phyloP scores from a whole-genome alignment of 2,113 vertebrate genomes.

The Poeciliopsis prolifica region DNA sequence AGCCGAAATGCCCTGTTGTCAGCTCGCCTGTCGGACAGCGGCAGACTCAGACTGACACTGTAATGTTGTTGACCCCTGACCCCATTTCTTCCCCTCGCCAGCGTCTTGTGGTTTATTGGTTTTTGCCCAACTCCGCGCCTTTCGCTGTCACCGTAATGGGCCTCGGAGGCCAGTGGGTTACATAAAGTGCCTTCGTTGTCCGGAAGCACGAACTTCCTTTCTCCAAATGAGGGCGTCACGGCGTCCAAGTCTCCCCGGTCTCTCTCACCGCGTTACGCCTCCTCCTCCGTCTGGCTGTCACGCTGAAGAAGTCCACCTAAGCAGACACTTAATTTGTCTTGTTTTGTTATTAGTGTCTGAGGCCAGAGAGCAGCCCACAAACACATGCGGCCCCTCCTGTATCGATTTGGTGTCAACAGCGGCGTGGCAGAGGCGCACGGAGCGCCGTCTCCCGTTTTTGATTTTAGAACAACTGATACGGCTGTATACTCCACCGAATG shows the following conservation, averaged over 20 bases:
- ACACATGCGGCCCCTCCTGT: conserved; percentile 37
- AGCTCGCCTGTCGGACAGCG: conserved; percentile 12
- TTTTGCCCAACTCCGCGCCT: conserved; percentile 46
- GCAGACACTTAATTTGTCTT: conserved; percentile 78
- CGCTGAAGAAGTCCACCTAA: conserved; percentile 53
- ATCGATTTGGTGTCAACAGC: conserved; percentile 69
- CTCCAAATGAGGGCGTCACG: conserved; percentile 35
- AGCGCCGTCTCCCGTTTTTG: conserved; percentile 45
- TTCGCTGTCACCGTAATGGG: conserved; percentile 28
- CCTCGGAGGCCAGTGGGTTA: conserved; percentile 3
- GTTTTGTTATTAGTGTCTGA: conserved; percentile 71
- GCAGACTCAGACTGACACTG: conserved; percentile 50
- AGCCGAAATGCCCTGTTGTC: conserved; percentile 23
- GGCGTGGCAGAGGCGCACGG: conserved; percentile 54
- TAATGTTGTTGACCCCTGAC: conserved; percentile 65
- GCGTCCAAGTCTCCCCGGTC: background rate
- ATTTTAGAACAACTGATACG: conserved; percentile 42
- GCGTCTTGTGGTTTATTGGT: conserved; percentile 54
- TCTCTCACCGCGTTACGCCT: conserved; percentile 38
- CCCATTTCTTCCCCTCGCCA: conserved; percentile 66
- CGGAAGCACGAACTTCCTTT: conserved; percentile 26
- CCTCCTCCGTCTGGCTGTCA: conserved; percentile 55
- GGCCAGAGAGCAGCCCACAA: conserved; percentile 51
- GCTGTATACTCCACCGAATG: conserved; percentile 43
- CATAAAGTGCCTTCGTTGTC: conserved; percentile 29